Percentiles rank a stretch among this genome's conserved stretches.
Evolutionary conservation across 2,113 vertebrate species (phyloP).

Genomic region (Tetrao urogallus): DNA sequence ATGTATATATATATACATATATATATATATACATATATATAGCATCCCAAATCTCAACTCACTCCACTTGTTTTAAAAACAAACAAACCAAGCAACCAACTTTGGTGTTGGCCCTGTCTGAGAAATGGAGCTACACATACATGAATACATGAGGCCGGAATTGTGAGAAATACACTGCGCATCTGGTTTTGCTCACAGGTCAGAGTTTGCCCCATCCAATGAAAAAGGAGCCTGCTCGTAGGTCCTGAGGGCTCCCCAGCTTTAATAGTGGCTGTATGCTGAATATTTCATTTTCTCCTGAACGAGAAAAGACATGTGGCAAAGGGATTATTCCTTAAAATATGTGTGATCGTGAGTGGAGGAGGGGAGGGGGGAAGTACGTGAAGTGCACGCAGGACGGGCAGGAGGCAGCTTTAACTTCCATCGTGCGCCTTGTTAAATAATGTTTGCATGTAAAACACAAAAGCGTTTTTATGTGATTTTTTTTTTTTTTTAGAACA

Average conservation of each 20-base stretch:
- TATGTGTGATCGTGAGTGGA: not conserved
- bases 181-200: not conserved
- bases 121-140: not conserved
- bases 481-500: not conserved
- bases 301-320: not conserved
- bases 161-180: not conserved
- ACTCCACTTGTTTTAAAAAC: not conserved
- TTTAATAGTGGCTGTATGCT: not conserved
- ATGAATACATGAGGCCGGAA: not conserved
- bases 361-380: not conserved
- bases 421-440: not conserved
- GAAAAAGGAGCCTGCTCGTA: not conserved
- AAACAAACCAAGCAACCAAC: not conserved
- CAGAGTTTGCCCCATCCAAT: not conserved
- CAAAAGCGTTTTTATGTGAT: not conserved
- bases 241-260: not conserved
- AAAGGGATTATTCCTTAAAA: constrained; percentile 20
- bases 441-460: not conserved
- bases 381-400: not conserved
- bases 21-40: too few relatives aligned
- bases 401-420: not conserved
- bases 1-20: too few relatives aligned
- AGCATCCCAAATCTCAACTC: not conserved
- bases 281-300: not conserved
- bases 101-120: not conserved